Percentiles rank a stretch among this genome's conserved stretches.
Evolutionary conservation across 2,113 vertebrate species (phyloP).

Genomic region (Ammodytes marinus): DNA sequence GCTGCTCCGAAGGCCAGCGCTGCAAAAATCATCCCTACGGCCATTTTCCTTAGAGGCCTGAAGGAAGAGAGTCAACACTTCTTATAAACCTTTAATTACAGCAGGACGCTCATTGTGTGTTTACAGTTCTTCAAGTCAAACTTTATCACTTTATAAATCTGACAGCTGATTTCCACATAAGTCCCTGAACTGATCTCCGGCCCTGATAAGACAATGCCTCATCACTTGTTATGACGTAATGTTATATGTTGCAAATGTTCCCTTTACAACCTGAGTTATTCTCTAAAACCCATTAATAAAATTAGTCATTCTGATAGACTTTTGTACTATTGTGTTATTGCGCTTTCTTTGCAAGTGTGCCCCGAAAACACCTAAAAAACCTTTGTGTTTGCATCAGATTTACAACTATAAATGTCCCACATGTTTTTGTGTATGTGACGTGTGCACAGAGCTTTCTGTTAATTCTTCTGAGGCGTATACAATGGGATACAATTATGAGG

Average conservation of each 20-base stretch:
- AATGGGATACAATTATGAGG: background rate
- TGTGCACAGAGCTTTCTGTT: background rate
- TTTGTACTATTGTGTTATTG: background rate
- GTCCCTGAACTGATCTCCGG: background rate
- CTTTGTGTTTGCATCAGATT: background rate
- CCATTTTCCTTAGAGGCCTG: conserved; percentile 95
- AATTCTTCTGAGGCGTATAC: background rate
- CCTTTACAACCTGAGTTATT: background rate
- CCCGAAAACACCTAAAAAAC: too few species aligned
- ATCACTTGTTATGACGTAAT: background rate
- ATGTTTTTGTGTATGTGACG: background rate
- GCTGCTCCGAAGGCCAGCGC: conserved; percentile 92
- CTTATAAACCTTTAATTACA: background rate
- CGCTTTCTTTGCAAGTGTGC: too few species aligned
- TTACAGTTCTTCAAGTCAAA: background rate
- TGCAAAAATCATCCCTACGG: conserved; percentile 93
- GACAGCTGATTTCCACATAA: conserved; percentile 17
- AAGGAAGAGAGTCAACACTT: conserved; percentile 26
- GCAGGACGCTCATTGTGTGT: background rate
- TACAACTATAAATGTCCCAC: background rate
- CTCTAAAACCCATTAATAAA: background rate
- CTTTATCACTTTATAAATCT: conserved; percentile 25
- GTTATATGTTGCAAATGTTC: conserved; percentile 10
- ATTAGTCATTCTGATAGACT: background rate
- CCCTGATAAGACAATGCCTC: conserved; percentile 2